These are phyloP conservation scores for Cyphomyrus plagiostoma DNA, from an alignment of 2,113 vertebrate genomes.

Conservation along the genomic window DNA sequence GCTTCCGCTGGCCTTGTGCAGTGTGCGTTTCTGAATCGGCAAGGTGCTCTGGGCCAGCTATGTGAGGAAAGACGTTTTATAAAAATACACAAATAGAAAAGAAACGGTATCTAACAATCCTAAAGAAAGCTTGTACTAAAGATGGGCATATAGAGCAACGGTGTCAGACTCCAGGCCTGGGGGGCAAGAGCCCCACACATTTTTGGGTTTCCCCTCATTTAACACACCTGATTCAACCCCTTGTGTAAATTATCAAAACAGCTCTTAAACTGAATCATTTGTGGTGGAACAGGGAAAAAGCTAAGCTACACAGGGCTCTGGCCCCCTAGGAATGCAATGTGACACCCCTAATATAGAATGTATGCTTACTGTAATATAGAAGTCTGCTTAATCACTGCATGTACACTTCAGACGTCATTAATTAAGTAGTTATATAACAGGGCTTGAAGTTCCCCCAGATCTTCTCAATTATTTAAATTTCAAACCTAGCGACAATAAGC, in stretches of 20 bases:
- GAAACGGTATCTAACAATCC: not conserved
- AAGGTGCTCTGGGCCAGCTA: not conserved
- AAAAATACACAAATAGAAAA: not conserved
- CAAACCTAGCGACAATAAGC: not conserved
- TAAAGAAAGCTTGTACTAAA: not conserved
- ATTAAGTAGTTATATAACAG: not conserved
- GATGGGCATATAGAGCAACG: not conserved
- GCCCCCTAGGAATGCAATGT: no score
- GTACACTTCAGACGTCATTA: not conserved
- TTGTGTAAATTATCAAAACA: no score
- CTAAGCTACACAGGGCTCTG: no score
- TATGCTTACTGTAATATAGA: not conserved
- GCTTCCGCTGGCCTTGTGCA: not conserved
- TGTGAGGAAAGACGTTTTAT: not conserved
- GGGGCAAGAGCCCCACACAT: no score
- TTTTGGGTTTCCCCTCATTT: no score
- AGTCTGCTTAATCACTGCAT: not conserved
- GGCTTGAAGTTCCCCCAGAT: not conserved
- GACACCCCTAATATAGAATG: not conserved
- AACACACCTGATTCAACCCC: no score
- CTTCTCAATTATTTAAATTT: not conserved
- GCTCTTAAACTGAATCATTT: no score
- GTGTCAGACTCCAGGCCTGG: no score
- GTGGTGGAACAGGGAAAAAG: no score
- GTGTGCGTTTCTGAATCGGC: not conserved